Conservation (phyloP, 2,113 vertebrate genomes). For the Melanerpes aurifrons region DNA sequence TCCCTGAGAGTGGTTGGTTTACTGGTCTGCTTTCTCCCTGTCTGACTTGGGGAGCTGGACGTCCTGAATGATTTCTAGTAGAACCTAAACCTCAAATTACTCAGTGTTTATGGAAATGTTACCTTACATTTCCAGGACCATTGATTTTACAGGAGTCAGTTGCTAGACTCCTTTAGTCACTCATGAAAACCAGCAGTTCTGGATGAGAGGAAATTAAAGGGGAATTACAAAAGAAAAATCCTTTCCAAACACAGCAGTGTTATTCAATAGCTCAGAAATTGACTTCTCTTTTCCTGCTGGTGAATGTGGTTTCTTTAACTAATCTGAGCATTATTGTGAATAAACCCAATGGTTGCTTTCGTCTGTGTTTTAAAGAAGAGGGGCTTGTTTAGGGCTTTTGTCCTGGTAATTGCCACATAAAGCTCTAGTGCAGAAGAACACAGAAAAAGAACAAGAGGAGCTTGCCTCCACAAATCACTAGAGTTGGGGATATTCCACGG, state of each 20-base stretch:
- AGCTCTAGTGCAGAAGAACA: not conserved
- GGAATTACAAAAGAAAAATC: slow-evolving; percentile 50
- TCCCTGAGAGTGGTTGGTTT: not conserved
- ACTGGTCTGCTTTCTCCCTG: not conserved
- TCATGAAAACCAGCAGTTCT: slow-evolving; percentile 36
- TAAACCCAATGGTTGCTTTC: slow-evolving; percentile 21
- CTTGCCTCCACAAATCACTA: not conserved
- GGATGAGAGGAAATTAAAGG: slow-evolving; percentile 55
- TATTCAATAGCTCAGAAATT: slow-evolving; percentile 62
- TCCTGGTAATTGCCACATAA: not conserved
- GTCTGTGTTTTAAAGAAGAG: slow-evolving; percentile 38
- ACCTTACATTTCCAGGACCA: slow-evolving; percentile 29
- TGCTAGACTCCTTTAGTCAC: not conserved
- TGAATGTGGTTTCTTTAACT: slow-evolving; percentile 55
- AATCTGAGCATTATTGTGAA: slow-evolving; percentile 46
- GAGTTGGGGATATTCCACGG: not conserved
- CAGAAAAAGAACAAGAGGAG: not conserved
- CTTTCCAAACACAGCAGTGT: slow-evolving; percentile 57
- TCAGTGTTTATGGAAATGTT: slow-evolving; percentile 30
- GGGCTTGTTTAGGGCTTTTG: slow-evolving; percentile 26
- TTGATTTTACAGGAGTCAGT: slow-evolving; percentile 40
- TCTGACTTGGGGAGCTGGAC: not conserved
- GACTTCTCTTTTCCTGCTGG: slow-evolving; percentile 47
- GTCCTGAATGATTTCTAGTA: not conserved
- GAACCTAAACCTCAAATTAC: slow-evolving; percentile 34